Evolutionary conservation across 2,113 vertebrate species (phyloP).

Genomic region (Trematomus loennbergii): DNA sequence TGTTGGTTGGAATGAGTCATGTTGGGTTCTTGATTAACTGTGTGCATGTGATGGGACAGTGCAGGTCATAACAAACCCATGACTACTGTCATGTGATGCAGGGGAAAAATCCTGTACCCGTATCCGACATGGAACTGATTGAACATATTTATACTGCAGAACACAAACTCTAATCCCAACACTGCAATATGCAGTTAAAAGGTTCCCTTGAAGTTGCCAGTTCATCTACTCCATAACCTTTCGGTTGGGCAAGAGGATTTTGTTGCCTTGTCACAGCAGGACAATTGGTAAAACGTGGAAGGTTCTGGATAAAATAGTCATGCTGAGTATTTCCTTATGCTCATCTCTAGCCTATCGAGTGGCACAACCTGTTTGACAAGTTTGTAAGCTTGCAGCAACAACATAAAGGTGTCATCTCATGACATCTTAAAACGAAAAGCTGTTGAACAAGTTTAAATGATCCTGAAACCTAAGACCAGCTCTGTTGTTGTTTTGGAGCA

Average conservation of each 20-base stretch:
- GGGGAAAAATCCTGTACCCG: slow-evolving; percentile 13
- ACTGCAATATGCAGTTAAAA: background rate
- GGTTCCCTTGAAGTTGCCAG: background rate
- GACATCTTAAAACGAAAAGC: slow-evolving; percentile 5
- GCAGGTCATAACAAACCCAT: slow-evolving; percentile 54
- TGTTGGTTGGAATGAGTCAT: slow-evolving; percentile 10
- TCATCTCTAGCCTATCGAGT: slow-evolving; percentile 10
- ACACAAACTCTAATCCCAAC: background rate
- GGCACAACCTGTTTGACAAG: slow-evolving; percentile 46
- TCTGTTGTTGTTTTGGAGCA: background rate
- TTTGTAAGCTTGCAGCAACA: slow-evolving; percentile 11
- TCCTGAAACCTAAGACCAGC: background rate
- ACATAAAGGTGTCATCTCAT: background rate
- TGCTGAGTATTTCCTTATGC: slow-evolving; percentile 13
- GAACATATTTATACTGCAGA: background rate
- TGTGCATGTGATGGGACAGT: slow-evolving; percentile 64
- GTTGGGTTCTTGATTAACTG: slow-evolving; percentile 44
- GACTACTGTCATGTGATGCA: slow-evolving; percentile 75
- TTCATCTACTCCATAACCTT: background rate
- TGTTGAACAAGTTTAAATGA: slow-evolving; percentile 29
- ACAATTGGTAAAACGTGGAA: background rate
- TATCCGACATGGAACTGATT: background rate
- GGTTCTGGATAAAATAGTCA: slow-evolving; percentile 1
- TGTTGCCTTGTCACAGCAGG: background rate
- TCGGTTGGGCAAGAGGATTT: background rate